These are phyloP conservation scores for Poeciliopsis infans DNA, from an alignment of 2,797 vertebrate species.

Conservation along the genomic window DNA sequence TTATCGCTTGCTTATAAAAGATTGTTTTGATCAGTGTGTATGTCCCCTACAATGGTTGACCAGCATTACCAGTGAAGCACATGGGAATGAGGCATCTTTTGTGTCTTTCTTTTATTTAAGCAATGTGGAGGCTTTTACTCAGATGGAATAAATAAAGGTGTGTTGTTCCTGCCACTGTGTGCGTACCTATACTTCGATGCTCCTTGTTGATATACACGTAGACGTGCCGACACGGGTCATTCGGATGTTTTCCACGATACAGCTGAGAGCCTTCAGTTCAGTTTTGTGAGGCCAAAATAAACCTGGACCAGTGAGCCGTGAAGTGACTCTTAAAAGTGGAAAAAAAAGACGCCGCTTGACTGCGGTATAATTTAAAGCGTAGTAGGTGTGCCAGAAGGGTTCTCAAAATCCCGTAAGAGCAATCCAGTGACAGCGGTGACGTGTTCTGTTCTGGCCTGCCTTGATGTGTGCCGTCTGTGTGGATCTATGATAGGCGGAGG, in stretches of 20 bases:
- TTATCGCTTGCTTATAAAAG: not conserved
- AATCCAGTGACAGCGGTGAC: conserved; percentile 1
- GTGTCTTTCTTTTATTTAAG: not conserved
- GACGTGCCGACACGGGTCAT: conserved; percentile 39
- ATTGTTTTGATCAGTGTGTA: conserved; percentile 9
- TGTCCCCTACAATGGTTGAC: conserved; percentile 6
- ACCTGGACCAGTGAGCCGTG: conserved; percentile 18
- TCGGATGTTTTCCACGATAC: conserved; percentile 32
- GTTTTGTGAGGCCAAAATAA: conserved; percentile 37
- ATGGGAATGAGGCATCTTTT: not conserved
- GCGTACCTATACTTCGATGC: conserved; percentile 33
- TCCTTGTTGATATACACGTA: conserved; percentile 62
- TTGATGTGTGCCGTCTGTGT: conserved; percentile 23
- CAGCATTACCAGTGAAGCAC: not conserved
- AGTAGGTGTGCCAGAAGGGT: not conserved
- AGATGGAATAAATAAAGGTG: conserved; percentile 34
- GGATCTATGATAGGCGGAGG: conserved; percentile 37
- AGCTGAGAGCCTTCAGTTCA: conserved; percentile 21
- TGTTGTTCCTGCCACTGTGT: conserved; percentile 29
- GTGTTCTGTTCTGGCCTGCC: conserved; percentile 23
- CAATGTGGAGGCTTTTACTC: conserved; percentile 30
- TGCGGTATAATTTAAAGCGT: conserved; percentile 2
- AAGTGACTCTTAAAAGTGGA: conserved; percentile 25
- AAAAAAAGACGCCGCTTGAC: conserved; percentile 1
- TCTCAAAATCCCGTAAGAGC: conserved; percentile 4